Evolutionary conservation across 1,140 invertebrate genomes (phyloP), one percentile per base, ranked within the genome.

Genomic region (Eulimnadia texana): DNA sequence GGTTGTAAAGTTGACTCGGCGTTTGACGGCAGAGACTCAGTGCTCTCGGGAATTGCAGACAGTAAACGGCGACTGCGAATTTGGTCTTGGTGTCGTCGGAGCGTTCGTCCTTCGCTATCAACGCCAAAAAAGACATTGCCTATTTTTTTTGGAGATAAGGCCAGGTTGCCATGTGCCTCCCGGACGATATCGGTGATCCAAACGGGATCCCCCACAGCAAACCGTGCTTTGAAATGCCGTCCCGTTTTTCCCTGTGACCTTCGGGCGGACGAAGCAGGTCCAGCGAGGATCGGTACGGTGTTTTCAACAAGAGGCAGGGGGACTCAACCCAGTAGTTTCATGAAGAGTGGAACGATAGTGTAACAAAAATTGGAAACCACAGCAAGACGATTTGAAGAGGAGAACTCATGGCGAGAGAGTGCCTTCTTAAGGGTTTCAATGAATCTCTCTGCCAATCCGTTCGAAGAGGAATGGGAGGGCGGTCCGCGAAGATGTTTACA

Each of bases 401-500:
- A 23, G 27, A 42, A 53, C 20, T 62, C 20, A 62, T 50, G 22
- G 50, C 57, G 23, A 19, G 3, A 42, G 22, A 63, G 23, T 6
- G 56, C 28, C 16, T 59, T 47, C 49, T 63, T 63, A 19, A 63
- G 24, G 22, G 63, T 56, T 28, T 60, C 50, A 27, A 64, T 60
- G 24, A 28, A 25, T 13, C 63, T 22, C 56, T 64, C 63, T 3
- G 51, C 61, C 28, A 50, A 27, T 53, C 63, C 60, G 33, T 64
- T 64, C 10, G 63, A 54, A 16, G 63, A 33, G 10, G 61, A 53
- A 56, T 62, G 55, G 16, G 59, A 62, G 11, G 54, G 61, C 9
- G 61, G 20, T 49, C 24, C 51, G 9, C 3, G 23, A 2, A 62
- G 22, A 49, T 58, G 76, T 69, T 67, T 47, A 76, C 72, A 6